A percentile compares a stretch with the other conserved stretches of the same genome.
These are phyloP conservation scores for Drosophila bifasciata DNA, from an alignment of 1,140 invertebrate genomes.

Conservation along the genomic window DNA sequence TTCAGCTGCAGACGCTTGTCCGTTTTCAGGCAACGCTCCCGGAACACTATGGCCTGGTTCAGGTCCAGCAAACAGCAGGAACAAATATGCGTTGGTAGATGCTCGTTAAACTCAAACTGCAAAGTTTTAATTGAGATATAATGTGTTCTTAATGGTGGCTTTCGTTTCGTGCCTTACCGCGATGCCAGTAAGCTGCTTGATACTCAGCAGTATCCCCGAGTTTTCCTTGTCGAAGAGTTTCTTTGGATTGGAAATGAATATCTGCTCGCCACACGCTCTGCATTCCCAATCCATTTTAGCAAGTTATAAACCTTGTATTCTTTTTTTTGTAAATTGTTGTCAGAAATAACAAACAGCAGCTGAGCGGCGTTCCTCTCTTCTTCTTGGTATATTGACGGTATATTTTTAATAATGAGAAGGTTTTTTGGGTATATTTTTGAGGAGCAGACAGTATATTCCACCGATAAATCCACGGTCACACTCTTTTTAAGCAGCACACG, in stretches of 20 bases:
- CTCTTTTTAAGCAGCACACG: conserved; percentile 60
- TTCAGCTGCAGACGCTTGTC: conserved; percentile 13
- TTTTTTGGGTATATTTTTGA: no score
- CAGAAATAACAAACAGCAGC: background rate
- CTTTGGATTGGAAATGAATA: conserved; percentile 50
- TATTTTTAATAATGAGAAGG: no score
- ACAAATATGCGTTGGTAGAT: conserved; percentile 61
- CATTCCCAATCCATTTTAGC: conserved; percentile 35
- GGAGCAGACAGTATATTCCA: no score
- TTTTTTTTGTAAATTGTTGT: background rate
- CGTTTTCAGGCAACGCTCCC: conserved; percentile 51
- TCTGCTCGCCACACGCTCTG: conserved; percentile 53
- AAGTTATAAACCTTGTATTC: background rate
- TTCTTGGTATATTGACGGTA: no score
- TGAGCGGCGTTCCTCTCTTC: no score
- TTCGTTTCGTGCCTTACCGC: conserved; percentile 21
- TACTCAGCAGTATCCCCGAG: conserved; percentile 26
- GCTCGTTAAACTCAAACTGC: conserved; percentile 20
- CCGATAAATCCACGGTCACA: no score
- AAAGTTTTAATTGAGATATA: background rate
- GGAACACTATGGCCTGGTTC: conserved; percentile 54
- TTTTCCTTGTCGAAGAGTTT: conserved; percentile 55
- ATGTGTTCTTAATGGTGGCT: background rate
- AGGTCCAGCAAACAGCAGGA: conserved; percentile 62
- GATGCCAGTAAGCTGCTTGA: conserved; percentile 52